phyloP scores from a whole-genome alignment of 2,113 vertebrate genomes.

The Gambusia holbrooki region DNA sequence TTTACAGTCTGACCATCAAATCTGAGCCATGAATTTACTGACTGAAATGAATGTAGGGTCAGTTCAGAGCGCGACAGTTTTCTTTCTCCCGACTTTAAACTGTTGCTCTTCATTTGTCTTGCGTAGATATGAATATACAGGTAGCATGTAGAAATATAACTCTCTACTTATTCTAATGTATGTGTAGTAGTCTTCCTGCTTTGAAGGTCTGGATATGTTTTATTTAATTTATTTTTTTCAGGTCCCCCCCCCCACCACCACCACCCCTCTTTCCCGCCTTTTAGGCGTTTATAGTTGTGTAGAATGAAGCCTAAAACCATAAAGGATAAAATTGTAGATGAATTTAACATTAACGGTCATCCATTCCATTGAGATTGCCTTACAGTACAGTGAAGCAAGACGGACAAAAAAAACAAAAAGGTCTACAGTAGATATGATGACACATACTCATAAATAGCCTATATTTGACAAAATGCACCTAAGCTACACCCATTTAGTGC shows the following conservation, averaged over 20 bases:
- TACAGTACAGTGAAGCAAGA: slow-evolving; percentile 65
- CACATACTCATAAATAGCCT: slow-evolving; percentile 66
- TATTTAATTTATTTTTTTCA: not conserved
- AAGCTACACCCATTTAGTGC: slow-evolving; percentile 80
- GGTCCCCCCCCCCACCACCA: not conserved
- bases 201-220: slow-evolving; percentile 52
- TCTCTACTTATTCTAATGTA: slow-evolving; percentile 62
- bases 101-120: slow-evolving; percentile 75
- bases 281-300: slow-evolving; percentile 52
- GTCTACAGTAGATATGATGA: slow-evolving; percentile 64
- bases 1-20: slow-evolving; percentile 79
- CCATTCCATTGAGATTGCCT: slow-evolving; percentile 77
- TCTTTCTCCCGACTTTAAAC: slow-evolving; percentile 70
- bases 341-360: slow-evolving; percentile 64
- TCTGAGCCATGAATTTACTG: slow-evolving; percentile 79
- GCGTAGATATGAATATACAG: slow-evolving; percentile 66
- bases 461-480: slow-evolving; percentile 76
- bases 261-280: not conserved
- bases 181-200: slow-evolving; percentile 76
- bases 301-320: slow-evolving; percentile 58
- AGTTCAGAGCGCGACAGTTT: slow-evolving; percentile 66
- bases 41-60: slow-evolving; percentile 79
- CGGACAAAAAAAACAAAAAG: slow-evolving; percentile 56
- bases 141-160: slow-evolving; percentile 72
- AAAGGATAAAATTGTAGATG: slow-evolving; percentile 48